These are phyloP conservation scores for Edolisoma coerulescens DNA, from an alignment of 2,113 vertebrate species.

Conservation along the genomic window DNA sequence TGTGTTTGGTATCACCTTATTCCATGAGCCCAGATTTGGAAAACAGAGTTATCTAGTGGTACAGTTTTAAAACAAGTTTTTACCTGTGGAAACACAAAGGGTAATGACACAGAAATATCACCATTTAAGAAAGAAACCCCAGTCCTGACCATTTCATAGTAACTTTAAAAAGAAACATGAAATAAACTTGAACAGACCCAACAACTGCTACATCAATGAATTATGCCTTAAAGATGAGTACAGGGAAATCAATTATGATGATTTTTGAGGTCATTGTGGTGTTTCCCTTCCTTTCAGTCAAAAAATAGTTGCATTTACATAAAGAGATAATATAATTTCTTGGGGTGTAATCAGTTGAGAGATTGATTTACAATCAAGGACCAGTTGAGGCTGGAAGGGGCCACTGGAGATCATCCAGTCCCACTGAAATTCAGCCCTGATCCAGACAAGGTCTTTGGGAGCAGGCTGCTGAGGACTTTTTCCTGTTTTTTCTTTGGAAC, in stretches of 20 bases:
- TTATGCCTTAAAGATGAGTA: neutral
- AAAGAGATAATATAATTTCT: neutral
- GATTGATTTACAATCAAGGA: neutral
- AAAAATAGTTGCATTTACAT: neutral
- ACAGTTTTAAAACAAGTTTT: neutral
- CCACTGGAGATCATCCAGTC: neutral
- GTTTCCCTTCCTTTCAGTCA: neutral
- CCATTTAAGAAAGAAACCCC: neutral
- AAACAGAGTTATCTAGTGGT: neutral
- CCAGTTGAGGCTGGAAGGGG: neutral
- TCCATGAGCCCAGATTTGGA: neutral
- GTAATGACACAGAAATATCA: neutral
- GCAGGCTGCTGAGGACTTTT: neutral
- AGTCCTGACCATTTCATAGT: neutral
- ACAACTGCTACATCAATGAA: neutral
- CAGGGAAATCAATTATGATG: neutral
- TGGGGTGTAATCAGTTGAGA: neutral
- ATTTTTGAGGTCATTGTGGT: accelerated
- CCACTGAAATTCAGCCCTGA: neutral
- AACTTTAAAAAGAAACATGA: neutral
- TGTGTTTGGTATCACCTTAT: neutral
- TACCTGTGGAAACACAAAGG: neutral
- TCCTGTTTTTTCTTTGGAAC: neutral
- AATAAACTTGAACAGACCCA: neutral
- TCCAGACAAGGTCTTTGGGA: neutral